Evolutionary conservation across 2,797 vertebrate species (phyloP).

Genomic region (Hybognathus amarus): DNA sequence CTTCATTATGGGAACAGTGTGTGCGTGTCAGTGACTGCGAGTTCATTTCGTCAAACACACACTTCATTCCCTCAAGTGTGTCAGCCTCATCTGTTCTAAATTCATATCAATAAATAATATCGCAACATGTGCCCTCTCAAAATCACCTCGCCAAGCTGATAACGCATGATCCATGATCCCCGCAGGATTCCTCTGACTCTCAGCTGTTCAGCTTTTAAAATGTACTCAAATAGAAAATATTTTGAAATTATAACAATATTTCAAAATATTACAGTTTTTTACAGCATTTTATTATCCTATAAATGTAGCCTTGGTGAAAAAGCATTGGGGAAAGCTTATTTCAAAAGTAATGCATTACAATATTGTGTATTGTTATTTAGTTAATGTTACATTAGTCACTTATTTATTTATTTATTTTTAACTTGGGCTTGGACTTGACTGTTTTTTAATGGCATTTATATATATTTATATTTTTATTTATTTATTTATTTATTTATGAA

Average conservation of each 20-base stretch:
- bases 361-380: too few relatives aligned
- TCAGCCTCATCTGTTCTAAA: slow-evolving; percentile 15
- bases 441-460: too few relatives aligned
- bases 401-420: too few relatives aligned
- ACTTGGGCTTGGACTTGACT: too few relatives aligned
- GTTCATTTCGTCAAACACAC: slow-evolving; percentile 10
- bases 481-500: too few relatives aligned
- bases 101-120: slow-evolving; percentile 46
- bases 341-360: too few relatives aligned
- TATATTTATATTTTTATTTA: too few relatives aligned
- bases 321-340: too few relatives aligned
- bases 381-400: too few relatives aligned
- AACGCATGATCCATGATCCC: background rate
- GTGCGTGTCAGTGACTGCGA: background rate
- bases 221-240: background rate
- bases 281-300: too few relatives aligned
- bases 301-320: too few relatives aligned
- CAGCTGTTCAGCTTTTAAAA: slow-evolving; percentile 55
- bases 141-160: slow-evolving; percentile 31
- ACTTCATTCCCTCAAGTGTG: slow-evolving; percentile 13
- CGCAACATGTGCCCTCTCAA: slow-evolving; percentile 22
- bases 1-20: slow-evolving; percentile 59
- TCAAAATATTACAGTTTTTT: background rate
- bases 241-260: background rate
- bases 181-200: background rate